phyloP scores from a whole-genome alignment of 37 sponge, comb jelly and placozoan genomes.

The Axinella damicornis region DNA sequence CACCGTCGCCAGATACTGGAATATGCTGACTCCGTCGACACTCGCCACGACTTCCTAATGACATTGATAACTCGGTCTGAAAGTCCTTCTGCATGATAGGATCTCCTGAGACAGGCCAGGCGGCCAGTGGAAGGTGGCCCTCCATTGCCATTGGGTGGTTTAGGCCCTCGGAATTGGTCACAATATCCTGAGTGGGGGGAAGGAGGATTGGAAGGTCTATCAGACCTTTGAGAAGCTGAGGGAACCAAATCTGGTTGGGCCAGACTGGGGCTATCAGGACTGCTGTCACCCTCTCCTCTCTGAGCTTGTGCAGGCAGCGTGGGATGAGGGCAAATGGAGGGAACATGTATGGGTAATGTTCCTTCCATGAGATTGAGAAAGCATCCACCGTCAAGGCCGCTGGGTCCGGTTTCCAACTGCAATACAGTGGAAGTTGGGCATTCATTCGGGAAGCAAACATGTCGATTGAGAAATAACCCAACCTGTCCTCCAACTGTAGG shows the following conservation, averaged over 20 bases:
- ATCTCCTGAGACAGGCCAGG: slow-evolving; percentile 48
- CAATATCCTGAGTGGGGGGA: slow-evolving; percentile 3
- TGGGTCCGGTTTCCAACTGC: slow-evolving; percentile 48
- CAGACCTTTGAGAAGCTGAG: background rate
- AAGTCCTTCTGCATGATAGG: slow-evolving; percentile 11
- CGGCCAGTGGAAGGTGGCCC: slow-evolving; percentile 39
- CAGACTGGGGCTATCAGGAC: slow-evolving; percentile 31
- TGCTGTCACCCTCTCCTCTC: background rate
- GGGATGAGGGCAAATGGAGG: slow-evolving; percentile 25
- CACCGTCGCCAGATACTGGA: slow-evolving; percentile 11
- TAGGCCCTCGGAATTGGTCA: slow-evolving; percentile 9
- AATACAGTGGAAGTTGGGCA: slow-evolving; percentile 22
- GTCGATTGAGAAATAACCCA: background rate
- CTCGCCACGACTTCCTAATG: slow-evolving; percentile 38
- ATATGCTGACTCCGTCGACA: slow-evolving; percentile 32
- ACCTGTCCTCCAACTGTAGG: slow-evolving; percentile 7
- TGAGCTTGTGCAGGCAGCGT: slow-evolving; percentile 2
- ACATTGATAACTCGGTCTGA: slow-evolving; percentile 22
- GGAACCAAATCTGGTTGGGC: slow-evolving; percentile 47
- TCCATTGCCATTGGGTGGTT: slow-evolving; percentile 29
- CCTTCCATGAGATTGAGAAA: slow-evolving; percentile 7
- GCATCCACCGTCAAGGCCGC: slow-evolving; percentile 13
- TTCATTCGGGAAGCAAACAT: slow-evolving; percentile 39
- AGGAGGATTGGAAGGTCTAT: slow-evolving; percentile 27
- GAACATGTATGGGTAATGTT: slow-evolving; percentile 17